Conservation (phyloP, 2,797 vertebrate species). For the Helarctos malayanus region DNA sequence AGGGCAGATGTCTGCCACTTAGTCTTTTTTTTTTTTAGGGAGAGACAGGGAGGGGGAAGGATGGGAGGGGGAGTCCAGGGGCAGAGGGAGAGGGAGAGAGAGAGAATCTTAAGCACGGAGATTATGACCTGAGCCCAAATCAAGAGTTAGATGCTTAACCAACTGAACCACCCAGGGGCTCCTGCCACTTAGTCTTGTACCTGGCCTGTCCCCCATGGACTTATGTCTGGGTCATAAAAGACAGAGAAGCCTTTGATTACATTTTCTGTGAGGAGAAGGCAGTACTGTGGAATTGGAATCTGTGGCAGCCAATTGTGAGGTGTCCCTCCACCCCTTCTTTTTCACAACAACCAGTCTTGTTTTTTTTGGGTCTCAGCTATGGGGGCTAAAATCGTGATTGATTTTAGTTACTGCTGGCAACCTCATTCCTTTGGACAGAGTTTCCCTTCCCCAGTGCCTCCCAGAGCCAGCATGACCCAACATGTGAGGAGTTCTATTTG, state of each 20-base stretch:
- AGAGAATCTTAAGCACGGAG: background rate
- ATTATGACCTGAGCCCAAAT: background rate
- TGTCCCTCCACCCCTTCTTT: rapidly evolving
- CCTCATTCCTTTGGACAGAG: background rate
- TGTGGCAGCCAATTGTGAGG: background rate
- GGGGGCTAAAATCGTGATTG: background rate
- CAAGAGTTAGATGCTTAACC: background rate
- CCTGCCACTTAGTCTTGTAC: background rate
- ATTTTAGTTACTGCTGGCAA: background rate
- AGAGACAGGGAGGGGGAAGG: background rate
- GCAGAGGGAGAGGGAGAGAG: background rate
- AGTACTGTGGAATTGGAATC: background rate
- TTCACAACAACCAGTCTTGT: background rate
- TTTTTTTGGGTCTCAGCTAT: background rate
- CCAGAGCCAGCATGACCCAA: background rate
- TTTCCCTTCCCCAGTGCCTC: background rate
- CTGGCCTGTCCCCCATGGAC: background rate
- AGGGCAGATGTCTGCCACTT: too few relatives aligned
- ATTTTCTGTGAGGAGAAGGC: background rate
- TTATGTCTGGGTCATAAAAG: background rate
- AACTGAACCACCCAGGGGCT: background rate
- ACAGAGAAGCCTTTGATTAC: background rate
- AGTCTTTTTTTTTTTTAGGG: too few relatives aligned
- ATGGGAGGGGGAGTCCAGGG: background rate
- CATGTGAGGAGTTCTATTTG: background rate